These are phyloP conservation scores for Clarias fuscus DNA, from an alignment of 2,797 vertebrate species.

Conservation along the genomic window DNA sequence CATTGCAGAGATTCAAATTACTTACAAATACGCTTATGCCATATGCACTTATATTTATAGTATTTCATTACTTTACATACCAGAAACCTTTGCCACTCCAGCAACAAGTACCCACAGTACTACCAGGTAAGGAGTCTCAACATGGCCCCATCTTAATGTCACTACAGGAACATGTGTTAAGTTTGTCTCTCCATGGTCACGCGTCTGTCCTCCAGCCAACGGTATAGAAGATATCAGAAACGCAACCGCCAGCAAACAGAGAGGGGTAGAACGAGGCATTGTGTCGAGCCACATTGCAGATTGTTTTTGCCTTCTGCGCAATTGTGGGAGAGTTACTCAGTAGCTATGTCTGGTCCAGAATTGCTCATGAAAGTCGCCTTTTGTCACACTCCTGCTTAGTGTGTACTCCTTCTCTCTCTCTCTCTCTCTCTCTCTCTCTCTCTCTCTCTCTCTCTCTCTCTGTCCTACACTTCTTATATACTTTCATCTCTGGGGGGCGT, in stretches of 20 bases:
- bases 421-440: not conserved
- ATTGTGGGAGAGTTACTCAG: not conserved
- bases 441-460: not conserved
- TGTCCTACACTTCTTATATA: not conserved
- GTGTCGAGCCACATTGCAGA: not conserved
- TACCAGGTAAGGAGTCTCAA: slow-evolving; percentile 64
- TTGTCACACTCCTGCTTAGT: not conserved
- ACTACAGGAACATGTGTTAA: slow-evolving; percentile 64
- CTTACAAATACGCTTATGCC: not conserved
- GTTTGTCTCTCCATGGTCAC: slow-evolving; percentile 1
- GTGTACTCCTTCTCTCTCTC: not conserved
- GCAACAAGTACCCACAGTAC: slow-evolving; percentile 72
- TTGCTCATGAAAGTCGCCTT: not conserved
- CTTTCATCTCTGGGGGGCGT: slow-evolving; percentile 21
- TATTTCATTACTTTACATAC: slow-evolving; percentile 63
- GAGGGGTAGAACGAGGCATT: slow-evolving; percentile 43
- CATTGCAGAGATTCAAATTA: not conserved
- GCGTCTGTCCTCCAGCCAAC: slow-evolving; percentile 6
- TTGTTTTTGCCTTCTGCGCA: not conserved
- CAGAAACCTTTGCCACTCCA: slow-evolving; percentile 66
- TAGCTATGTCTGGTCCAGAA: slow-evolving; percentile 20
- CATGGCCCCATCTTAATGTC: slow-evolving; percentile 71
- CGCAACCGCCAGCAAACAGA: slow-evolving; percentile 54
- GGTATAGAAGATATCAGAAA: slow-evolving; percentile 50
- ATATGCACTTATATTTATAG: not conserved